Percentiles rank a stretch among this genome's conserved stretches.
phyloP scores from a whole-genome alignment of 2,888 invertebrate genomes.

The Luffia ferchaultella region DNA sequence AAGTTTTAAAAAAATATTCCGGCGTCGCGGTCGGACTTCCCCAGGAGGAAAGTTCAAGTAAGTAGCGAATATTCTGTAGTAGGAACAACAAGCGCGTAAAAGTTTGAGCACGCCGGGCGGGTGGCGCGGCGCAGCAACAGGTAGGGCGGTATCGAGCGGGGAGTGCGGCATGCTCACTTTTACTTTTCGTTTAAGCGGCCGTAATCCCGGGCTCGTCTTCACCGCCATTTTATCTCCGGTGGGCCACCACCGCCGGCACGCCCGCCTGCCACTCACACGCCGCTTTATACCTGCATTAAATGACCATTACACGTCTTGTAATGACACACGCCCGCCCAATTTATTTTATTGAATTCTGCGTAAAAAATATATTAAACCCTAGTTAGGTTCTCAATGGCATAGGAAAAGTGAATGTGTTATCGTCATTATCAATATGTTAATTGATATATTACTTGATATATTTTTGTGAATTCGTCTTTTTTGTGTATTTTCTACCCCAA shows the following conservation, averaged over 20 bases:
- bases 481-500: too few relatives aligned
- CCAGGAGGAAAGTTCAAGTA: constrained; percentile 33
- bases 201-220: constrained; percentile 30
- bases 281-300: constrained; percentile 4
- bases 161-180: constrained; percentile 23
- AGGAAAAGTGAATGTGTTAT: too few relatives aligned
- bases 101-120: constrained; percentile 30
- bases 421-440: too few relatives aligned
- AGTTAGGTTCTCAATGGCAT: too few relatives aligned
- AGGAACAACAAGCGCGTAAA: constrained; percentile 34
- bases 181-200: constrained; percentile 35
- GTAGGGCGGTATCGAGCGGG: constrained; percentile 45
- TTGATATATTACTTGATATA: too few relatives aligned
- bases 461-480: too few relatives aligned
- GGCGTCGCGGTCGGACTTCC: constrained; percentile 26
- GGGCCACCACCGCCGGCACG: too few relatives aligned
- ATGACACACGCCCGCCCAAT: too few relatives aligned
- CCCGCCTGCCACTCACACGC: too few relatives aligned
- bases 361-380: too few relatives aligned
- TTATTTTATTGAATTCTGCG: too few relatives aligned
- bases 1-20: constrained; percentile 35
- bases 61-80: constrained; percentile 24
- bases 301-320: not conserved
- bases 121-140: constrained; percentile 45
- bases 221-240: constrained; percentile 38